Conservation (phyloP, 2,113 vertebrate species). For the Mormoops blainvillei region DNA sequence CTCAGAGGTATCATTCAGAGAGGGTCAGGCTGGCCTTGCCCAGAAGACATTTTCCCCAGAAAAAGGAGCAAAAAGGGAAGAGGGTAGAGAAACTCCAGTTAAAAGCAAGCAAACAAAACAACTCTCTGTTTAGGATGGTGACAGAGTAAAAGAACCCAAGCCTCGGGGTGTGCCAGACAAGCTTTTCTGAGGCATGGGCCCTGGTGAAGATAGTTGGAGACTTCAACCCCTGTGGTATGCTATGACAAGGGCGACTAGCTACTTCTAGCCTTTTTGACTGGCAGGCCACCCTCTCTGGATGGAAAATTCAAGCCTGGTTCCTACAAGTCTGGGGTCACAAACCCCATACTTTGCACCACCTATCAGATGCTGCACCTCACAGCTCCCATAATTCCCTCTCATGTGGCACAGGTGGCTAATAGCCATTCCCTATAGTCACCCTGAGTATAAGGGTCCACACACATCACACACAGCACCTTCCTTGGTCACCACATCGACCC, state of each 20-base stretch:
- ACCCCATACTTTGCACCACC: background rate
- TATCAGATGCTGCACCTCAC: background rate
- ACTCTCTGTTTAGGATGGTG: background rate
- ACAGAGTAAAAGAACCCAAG: background rate
- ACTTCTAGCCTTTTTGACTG: background rate
- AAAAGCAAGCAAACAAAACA: background rate
- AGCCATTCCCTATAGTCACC: background rate
- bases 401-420: background rate
- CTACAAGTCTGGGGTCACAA: background rate
- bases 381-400: background rate
- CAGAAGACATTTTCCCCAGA: background rate
- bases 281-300: background rate
- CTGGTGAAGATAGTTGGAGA: background rate
- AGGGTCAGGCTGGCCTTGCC: background rate
- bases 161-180: background rate
- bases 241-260: background rate
- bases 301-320: background rate
- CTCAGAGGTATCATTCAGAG: background rate
- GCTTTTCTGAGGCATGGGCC: background rate
- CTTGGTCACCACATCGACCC: background rate
- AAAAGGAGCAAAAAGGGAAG: background rate
- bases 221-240: background rate
- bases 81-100: background rate
- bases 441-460: background rate
- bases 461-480: background rate